Percentiles rank a stretch among this genome's conserved stretches.
phyloP scores from a whole-genome alignment of 2,113 vertebrate genomes.

The Ornithorhynchus anatinus region DNA sequence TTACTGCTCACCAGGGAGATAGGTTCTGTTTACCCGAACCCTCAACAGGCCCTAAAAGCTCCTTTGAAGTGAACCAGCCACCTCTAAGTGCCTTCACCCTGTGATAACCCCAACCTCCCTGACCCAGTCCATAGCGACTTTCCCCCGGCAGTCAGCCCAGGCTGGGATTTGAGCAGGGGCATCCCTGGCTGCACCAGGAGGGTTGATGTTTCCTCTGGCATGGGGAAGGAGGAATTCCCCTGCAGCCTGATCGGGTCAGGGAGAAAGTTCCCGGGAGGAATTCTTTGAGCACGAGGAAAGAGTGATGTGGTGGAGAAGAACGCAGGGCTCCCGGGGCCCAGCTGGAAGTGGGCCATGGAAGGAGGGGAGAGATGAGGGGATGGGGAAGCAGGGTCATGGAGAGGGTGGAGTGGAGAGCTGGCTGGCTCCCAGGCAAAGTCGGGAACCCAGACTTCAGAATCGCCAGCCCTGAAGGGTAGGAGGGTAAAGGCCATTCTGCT shows the following conservation, averaged over 20 bases:
- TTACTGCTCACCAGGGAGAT: not conserved
- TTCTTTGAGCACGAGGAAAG: not conserved
- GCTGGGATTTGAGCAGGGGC: no score
- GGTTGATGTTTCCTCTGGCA: fast-evolving
- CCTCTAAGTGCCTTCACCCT: slow-evolving; percentile 49
- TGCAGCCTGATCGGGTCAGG: no score
- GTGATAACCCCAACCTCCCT: slow-evolving; percentile 42
- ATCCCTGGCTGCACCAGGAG: no score
- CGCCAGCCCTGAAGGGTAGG: not conserved
- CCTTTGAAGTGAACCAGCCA: slow-evolving; percentile 35
- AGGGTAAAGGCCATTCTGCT: not conserved
- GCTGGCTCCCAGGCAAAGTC: not conserved
- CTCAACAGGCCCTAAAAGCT: not conserved
- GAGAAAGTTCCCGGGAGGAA: not conserved
- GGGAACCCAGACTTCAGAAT: not conserved
- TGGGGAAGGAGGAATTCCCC: not conserved
- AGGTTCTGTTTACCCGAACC: not conserved
- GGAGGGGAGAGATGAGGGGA: not conserved
- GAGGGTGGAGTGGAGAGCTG: not conserved
- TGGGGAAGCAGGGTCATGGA: not conserved
- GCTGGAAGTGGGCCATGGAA: no score
- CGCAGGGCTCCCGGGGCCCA: not conserved
- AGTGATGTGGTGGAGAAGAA: not conserved
- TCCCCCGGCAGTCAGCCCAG: not conserved
- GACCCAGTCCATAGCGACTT: slow-evolving; percentile 21